Base-by-base conservation (phyloP, 2,113 vertebrate genomes). In the Pungitius pungitius region DNA sequence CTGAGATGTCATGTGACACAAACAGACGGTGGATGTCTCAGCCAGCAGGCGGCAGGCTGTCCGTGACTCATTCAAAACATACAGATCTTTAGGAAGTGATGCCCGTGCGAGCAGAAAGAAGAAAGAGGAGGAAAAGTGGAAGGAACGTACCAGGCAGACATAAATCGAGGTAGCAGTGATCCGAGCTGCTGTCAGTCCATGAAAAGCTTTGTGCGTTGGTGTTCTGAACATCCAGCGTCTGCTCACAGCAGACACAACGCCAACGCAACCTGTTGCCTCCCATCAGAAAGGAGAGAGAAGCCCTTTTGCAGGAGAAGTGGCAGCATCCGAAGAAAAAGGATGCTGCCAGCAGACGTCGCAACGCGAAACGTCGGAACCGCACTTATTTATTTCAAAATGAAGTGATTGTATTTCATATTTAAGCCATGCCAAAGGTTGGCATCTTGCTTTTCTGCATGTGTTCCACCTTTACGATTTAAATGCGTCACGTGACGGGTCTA, bases 31-130 rank as follows among this genome's bases (percentile, higher is more conserved):
- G 72, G 78, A 70, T 85, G 78, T 76, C 78, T 75, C 77, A 70
- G 77, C 68, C 81, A 80, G 68, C 76, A 75, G 84, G 71, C 69
- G 39, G 3, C 55, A 42, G 73, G 30, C 68, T 76, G 73, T 73
- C 65, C 4, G 30, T 87, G 87, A 85, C 76, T 85, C 85, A 89
- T 56, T 52, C 57, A 26, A 58, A 85, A 76, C 75, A 65, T 8
- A 22, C 49, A 10, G 69, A 74, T 75, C 24, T 56, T 59, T 47
- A 72, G 72, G 78, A 80, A 77, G 73, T 15, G 1, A 54, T 61
- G 66, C 58, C 77, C 35, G 52, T 61, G 59, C 56, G 42, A 69
- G 17, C 3, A 69, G 15, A 47, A 58, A 22, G 55, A 52, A 58
- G 40, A 39, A 27, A 45, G 35, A 61, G 47, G 9, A 9, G n/a